Conservation (phyloP, 2,888 invertebrate species). For the Agrilus mali region DNA sequence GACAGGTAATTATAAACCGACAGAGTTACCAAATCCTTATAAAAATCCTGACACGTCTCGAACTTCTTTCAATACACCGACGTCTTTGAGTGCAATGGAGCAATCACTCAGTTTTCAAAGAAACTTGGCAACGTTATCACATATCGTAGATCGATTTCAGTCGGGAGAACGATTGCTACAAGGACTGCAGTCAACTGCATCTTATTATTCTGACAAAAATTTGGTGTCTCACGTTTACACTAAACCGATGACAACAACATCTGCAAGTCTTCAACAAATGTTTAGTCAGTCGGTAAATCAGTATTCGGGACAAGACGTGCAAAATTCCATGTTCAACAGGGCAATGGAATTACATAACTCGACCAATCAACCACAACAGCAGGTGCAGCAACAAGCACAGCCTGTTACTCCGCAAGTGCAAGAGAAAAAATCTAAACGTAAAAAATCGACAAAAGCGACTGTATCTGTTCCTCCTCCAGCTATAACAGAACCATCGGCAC, state of each 20-base stretch:
- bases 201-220: slow-evolving; percentile 33
- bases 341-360: slow-evolving; percentile 25
- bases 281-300: slow-evolving; percentile 29
- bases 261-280: slow-evolving; percentile 27
- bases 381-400: slow-evolving; percentile 9
- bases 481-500: slow-evolving; percentile 4
- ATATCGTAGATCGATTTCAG: slow-evolving; percentile 46
- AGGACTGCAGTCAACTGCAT: slow-evolving; percentile 34
- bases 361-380: slow-evolving; percentile 4
- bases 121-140: slow-evolving; percentile 44
- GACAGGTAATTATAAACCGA: slow-evolving; percentile 8
- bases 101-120: slow-evolving; percentile 33
- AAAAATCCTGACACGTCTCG: slow-evolving; percentile 7
- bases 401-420: slow-evolving; percentile 7
- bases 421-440: slow-evolving; percentile 25
- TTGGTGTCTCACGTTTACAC: slow-evolving; percentile 26
- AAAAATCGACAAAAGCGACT: slow-evolving; percentile 21
- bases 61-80: slow-evolving; percentile 25
- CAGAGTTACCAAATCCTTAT: slow-evolving; percentile 20
- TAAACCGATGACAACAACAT: slow-evolving; percentile 25
- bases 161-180: slow-evolving; percentile 43
- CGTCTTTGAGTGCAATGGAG: slow-evolving; percentile 37
- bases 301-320: slow-evolving; percentile 20
- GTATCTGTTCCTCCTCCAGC: slow-evolving; percentile 5
- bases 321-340: slow-evolving; percentile 23